Evolutionary conservation across 1,140 invertebrate genomes (phyloP).

Genomic region (Diorhabda carinulata): DNA sequence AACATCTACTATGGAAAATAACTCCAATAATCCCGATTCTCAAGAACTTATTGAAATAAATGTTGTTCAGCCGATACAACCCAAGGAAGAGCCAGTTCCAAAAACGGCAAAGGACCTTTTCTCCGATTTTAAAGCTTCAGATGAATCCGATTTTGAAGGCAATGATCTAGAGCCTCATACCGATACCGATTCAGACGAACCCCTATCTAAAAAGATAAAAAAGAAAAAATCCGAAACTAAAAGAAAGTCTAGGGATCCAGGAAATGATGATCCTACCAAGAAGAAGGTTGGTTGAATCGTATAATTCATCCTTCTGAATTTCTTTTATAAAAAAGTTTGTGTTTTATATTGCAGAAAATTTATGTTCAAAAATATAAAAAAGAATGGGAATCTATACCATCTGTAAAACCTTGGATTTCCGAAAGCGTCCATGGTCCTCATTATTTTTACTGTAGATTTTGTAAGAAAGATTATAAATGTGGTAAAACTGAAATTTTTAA

Average conservation of each 20-base stretch:
- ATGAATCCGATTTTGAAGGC: conserved; percentile 29
- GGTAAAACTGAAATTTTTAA: conserved; percentile 40
- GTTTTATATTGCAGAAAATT: conserved; percentile 23
- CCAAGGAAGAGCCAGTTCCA: conserved; percentile 21
- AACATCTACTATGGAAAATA: conserved; percentile 10
- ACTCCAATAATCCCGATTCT: conserved; percentile 6
- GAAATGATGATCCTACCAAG: background rate
- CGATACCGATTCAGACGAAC: conserved; percentile 29
- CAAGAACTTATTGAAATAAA: conserved; percentile 14
- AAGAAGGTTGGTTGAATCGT: conserved; percentile 5
- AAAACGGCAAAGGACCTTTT: conserved; percentile 36
- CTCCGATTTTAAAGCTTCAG: conserved; percentile 31
- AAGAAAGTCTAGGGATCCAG: conserved; percentile 2
- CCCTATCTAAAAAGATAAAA: conserved; percentile 30
- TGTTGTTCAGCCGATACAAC: conserved; percentile 12
- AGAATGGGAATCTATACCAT: conserved; percentile 41
- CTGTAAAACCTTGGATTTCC: conserved; percentile 39
- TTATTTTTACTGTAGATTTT: conserved; percentile 43
- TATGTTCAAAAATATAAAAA: conserved; percentile 42
- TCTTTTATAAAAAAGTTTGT: conserved; percentile 7
- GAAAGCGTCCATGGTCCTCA: conserved; percentile 38
- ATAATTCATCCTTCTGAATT: too few species aligned
- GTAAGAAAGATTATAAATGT: conserved; percentile 42
- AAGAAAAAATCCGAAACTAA: conserved; percentile 20
- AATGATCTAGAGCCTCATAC: conserved; percentile 16